Evolutionary conservation across 2,797 vertebrate species (phyloP), one percentile per base, ranked within the genome.

Genomic region (Apogon talboti): DNA sequence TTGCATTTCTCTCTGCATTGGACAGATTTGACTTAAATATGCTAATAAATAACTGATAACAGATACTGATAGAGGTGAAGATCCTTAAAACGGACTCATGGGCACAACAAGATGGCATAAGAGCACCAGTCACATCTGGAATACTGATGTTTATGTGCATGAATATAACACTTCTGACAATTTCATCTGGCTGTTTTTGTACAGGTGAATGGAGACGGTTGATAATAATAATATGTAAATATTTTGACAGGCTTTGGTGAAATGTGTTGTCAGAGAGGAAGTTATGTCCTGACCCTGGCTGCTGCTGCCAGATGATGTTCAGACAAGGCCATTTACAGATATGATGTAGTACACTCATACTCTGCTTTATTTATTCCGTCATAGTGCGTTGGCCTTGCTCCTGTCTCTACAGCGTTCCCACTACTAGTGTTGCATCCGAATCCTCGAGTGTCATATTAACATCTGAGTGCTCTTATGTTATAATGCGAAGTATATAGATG

Each of bases 281-380:
- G 60, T 59, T 45, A 44, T 59, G 51, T 62, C 38, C 42, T 68
- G 21, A 28, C 42, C 35, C 51, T 66, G 45, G 65, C 65, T 53
- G 52, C 53, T 45, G 14, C 57, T 56, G 38, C 60, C 66, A 58
- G 51, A 43, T 33, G 38, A 38, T 44, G 28, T 61, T 49, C 24
- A 53, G 14, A 57, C 68, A 52, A 40, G 45, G 44, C 33, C 45
- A 33, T 16, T 28, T 28, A 28, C 24, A 28, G 24, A 35, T 35
- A 37, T 60, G 62, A 74, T 65, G 33, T 16, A 56, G 18, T 45
- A 41, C 16, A 42, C 41, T 61, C 14, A 50, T 64, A 53, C 46
- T 35, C 49, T 19, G 3, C 46, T 74, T 68, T 55, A 51, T 80
- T 68, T 60, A 60, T 57, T 49, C 44, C 0, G 7, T 16, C 56